Conservation (phyloP, 2,888 invertebrate species). For the Dolichopus griseipennis region DNA sequence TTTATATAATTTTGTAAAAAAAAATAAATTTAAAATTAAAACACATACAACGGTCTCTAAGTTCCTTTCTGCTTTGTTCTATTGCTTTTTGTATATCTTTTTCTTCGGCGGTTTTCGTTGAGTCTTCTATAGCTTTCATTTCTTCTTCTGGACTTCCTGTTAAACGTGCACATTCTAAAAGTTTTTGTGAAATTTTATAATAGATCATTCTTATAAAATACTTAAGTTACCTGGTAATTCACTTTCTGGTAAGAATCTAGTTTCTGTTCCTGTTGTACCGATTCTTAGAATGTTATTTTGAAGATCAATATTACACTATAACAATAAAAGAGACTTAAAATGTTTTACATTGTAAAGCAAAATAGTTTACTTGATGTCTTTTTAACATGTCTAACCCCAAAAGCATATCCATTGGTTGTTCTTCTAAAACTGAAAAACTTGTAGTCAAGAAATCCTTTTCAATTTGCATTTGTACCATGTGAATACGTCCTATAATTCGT, state of each 20-base stretch:
- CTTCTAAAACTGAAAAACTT: constrained; percentile 91
- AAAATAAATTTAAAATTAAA: background rate
- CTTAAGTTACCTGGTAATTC: constrained; percentile 56
- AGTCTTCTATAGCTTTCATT: constrained; percentile 30
- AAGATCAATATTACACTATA: constrained; percentile 82
- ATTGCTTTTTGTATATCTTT: constrained; percentile 61
- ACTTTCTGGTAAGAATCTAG: constrained; percentile 64
- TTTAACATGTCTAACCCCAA: constrained; percentile 95
- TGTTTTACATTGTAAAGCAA: background rate
- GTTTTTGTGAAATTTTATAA: too few species aligned
- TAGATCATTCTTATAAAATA: too few species aligned
- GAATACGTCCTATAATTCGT: constrained; percentile 90
- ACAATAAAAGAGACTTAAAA: background rate
- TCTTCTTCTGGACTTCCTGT: constrained; percentile 61
- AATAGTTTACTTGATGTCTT: constrained; percentile 70
- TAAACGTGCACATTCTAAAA: constrained; percentile 65
- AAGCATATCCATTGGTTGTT: constrained; percentile 98
- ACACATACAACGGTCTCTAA: constrained; percentile 38
- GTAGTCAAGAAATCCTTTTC: constrained; percentile 88
- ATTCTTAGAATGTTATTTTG: constrained; percentile 79
- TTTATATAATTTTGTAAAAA: background rate
- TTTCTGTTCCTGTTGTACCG: constrained; percentile 90
- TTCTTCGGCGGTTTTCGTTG: constrained; percentile 50
- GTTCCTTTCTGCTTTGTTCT: constrained; percentile 57
- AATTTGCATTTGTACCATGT: constrained; percentile 95